Base-by-base conservation (phyloP, 2,888 invertebrate genomes). In the Eupeodes latifasciatus region DNA sequence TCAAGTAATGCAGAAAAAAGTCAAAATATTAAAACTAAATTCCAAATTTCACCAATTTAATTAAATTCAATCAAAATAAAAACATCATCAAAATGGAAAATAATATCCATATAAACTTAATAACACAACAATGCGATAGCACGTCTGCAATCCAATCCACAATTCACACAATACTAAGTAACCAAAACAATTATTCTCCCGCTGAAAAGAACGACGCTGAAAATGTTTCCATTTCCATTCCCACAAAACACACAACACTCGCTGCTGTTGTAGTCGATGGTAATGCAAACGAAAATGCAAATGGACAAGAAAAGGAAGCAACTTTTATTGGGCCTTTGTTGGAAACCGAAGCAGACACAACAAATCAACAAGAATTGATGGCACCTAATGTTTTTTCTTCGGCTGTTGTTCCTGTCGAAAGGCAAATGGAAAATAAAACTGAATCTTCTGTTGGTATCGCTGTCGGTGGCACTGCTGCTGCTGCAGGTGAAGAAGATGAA, bases 171-270 rank as follows among this genome's bases (percentile, higher is more conserved):
- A 78, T 77, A 78, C 75, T 78, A 67, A 55, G 55, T 55, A 75
- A 88, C 67, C 84, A 88, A 88, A 88, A 88, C 88, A 88, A 85
- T 69, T 69, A 69, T 81, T 84, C 84, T 88, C 88, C 88, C 88
- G 88, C 88, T 88, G 88, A 88, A 88, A 88, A 87, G 87, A 83
- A 85, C 55, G 88, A 88, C 88, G 88, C 88, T 88, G 88, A 88
- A 85, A 88, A 88, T 81, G 71, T 88, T 88, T 84, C 85, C 88
- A 88, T 77, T 78, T 84, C 85, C 88, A 88, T 77, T 78, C 67
- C 88, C 69, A 85, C 64, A 74, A 47, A 66, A 49, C 75, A 61
- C 69, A 85, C 62, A 49, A 67, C 53, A 53, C 36, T 49, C 19
- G 61, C 27, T 27, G 27, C 27, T 27, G 27, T 55, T 36, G 83